These are phyloP conservation scores for Ridgeia piscesae DNA, from an alignment of 1,140 invertebrate species.

Conservation along the genomic window DNA sequence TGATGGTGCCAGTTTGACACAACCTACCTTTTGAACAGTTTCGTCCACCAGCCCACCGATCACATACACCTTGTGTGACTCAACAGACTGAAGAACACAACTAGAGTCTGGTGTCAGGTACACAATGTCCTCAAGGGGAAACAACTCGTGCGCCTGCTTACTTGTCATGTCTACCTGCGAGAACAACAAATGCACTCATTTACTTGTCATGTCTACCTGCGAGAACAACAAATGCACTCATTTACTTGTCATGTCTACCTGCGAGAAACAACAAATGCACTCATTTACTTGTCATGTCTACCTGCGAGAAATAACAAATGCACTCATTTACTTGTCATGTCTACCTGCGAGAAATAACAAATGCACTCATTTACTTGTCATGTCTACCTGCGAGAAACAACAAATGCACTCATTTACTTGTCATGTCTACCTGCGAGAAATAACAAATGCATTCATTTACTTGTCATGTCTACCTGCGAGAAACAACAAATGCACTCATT, in stretches of 20 bases:
- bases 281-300: neutral
- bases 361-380: neutral
- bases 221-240: neutral
- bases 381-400: neutral
- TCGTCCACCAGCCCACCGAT: constrained; percentile 58
- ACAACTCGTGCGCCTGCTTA: constrained; percentile 40
- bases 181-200: neutral
- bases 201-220: neutral
- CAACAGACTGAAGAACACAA: constrained; percentile 40
- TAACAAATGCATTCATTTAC: neutral
- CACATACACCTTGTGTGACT: constrained; percentile 52
- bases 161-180: constrained; percentile 23
- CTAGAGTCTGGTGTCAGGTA: constrained; percentile 53
- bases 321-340: neutral
- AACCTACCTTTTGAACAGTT: constrained; percentile 39
- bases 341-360: neutral
- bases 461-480: neutral
- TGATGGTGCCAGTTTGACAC: neutral
- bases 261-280: neutral
- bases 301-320: neutral
- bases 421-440: neutral
- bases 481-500: neutral
- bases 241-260: neutral
- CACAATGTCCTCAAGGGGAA: constrained; percentile 41
- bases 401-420: neutral